phyloP scores from a whole-genome alignment of 2,888 invertebrate species.

The Phortica okadai region DNA sequence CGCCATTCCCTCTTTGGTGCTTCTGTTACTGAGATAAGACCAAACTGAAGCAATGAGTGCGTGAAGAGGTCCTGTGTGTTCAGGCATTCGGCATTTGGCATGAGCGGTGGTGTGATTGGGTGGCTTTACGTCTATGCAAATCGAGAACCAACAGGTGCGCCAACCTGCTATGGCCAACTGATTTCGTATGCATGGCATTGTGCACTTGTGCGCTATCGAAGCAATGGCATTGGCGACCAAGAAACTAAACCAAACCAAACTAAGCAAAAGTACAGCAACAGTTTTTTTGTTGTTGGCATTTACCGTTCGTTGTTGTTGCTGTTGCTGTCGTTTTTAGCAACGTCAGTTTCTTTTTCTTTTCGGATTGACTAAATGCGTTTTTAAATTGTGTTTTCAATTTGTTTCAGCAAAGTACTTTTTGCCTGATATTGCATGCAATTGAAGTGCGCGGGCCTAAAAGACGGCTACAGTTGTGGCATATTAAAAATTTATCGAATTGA shows the following conservation, averaged over 20 bases:
- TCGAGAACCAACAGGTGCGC: neutral
- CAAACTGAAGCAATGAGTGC: too few species aligned
- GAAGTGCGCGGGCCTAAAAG: neutral
- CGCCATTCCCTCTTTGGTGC: too few species aligned
- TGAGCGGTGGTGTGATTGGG: neutral
- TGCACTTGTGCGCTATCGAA: neutral
- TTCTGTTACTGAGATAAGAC: too few species aligned
- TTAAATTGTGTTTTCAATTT: neutral
- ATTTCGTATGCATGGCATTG: conserved; percentile 12
- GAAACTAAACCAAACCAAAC: neutral
- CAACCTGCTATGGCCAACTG: neutral
- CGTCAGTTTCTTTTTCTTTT: neutral
- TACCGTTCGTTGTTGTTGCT: too few species aligned
- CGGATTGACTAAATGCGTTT: neutral
- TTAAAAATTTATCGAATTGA: neutral
- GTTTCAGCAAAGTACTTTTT: neutral
- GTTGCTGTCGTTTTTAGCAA: too few species aligned
- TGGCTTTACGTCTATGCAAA: neutral
- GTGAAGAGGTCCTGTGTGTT: neutral
- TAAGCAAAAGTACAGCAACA: neutral
- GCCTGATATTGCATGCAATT: neutral
- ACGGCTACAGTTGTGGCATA: neutral
- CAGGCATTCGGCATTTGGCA: too few species aligned
- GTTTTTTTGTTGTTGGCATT: too few species aligned
- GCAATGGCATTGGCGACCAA: neutral